These are phyloP conservation scores for Oceanites oceanicus DNA, from an alignment of 2,113 vertebrate genomes.

Conservation along the genomic window DNA sequence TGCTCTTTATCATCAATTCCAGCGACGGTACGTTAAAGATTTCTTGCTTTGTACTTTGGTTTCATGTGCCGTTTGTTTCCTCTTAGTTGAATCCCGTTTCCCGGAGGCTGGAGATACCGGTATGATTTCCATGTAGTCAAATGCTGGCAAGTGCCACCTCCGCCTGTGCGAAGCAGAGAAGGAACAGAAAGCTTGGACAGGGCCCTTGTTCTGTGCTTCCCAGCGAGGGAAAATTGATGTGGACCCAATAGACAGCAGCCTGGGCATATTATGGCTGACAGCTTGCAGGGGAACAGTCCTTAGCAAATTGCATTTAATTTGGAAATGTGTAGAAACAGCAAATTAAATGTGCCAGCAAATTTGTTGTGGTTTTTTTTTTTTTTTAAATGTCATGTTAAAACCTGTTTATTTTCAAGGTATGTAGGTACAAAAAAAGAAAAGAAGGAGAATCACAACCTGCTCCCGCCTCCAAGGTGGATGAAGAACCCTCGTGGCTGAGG, in stretches of 20 bases:
- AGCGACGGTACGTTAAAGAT: fast-evolving
- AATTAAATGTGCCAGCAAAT: background rate
- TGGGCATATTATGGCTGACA: background rate
- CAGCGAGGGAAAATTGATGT: background rate
- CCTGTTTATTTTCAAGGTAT: background rate
- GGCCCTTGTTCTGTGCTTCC: background rate
- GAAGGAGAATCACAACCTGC: background rate
- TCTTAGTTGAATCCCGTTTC: background rate
- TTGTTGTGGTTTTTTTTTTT: too few species aligned
- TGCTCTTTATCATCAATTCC: background rate
- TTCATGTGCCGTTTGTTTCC: background rate
- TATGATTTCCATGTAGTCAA: background rate
- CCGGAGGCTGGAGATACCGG: background rate
- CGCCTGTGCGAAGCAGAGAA: background rate
- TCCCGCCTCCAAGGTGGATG: background rate
- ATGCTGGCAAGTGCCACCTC: background rate
- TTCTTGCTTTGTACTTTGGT: background rate
- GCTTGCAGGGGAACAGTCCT: background rate
- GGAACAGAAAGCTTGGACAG: background rate
- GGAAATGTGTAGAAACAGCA: background rate
- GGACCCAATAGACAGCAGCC: background rate
- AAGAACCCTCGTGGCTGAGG: background rate
- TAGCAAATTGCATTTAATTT: background rate
- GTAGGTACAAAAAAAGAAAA: background rate
- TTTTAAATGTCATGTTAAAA: background rate